Base-by-base conservation (phyloP, 1,140 invertebrate genomes). In the Drosophila funebris region DNA sequence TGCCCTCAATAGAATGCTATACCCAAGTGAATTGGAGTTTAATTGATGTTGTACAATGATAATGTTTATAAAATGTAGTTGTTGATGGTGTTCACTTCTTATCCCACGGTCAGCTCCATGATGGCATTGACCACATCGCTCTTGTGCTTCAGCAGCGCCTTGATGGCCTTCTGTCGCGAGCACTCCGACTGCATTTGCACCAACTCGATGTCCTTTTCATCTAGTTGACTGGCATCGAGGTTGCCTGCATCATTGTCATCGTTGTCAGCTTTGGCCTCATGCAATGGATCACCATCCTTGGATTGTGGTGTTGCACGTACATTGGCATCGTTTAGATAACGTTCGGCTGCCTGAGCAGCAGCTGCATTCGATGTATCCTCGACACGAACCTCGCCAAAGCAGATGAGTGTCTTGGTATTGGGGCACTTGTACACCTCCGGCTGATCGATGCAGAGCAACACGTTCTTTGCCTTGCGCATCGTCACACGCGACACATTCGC, bases 51-150 rank as follows among this genome's bases (percentile, higher is more conserved):
- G 39, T 6, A n/a, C n/a, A 16, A 11, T 8, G 16, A 43, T 8
- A 20, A 8, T 8, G 39, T 18, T 7, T 18, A 1, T 16, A 18
- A 18, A 20, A 9, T 20, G 14, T 1, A 24, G 20, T 0, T 13
- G n/a, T 36, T 33, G 31, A 11, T 33, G 9, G 8, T 11, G 31
- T 33, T 33, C 11, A 31, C 5, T 4, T 31, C 22, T 22, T 54
- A 54, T 6, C 50, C 72, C 11, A 79, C 14, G 6, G 83, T 89
- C 1, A 88, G 14, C 0, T 54, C 79, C 83, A 88, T 88, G 7
- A 88, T 88, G 61, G 83, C 84, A 48, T 88, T 88, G 46, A 88
- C 84, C 20, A 88, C 76, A 39, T 88, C 83, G 39, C 67, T 76
- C 0, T 74, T 74, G 50, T 89, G 73, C 54, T 63, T 48, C 9